Evolutionary conservation across 2,113 vertebrate genomes (phyloP), one percentile per base, ranked within the genome.

Genomic region (Brachionichthys hirsutus): DNA sequence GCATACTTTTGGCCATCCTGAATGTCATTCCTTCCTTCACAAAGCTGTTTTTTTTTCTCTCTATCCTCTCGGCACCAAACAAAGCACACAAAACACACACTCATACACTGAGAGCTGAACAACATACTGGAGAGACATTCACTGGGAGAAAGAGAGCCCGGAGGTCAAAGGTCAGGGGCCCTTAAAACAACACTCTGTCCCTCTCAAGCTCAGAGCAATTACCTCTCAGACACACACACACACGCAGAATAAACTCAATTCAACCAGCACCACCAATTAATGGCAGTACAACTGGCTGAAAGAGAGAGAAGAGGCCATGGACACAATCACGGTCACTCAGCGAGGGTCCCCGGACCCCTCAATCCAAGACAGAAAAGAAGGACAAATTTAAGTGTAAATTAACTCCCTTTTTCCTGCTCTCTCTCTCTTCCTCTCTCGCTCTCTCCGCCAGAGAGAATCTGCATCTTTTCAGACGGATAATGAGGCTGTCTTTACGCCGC

Each of bases 211-310:
- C 36, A 38, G 8, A 38, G 36, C 36, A 38, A 38, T 38, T 38
- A 38, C 36, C 9, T 38, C 36, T 38, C 36, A 38, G 36, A 38
- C 36, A 10, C 12, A 40, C 50, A 46, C 48, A 46, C 19, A 19
- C 48, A 20, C 34, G 57, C 11, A 71, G 72, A 81, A 78, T 54
- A 30, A 62, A 35, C 62, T 68, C 6, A 59, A 83, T 89, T 89
- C 83, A 86, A 85, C 46, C 83, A 75, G 84, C 85, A 81, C 78
- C 80, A 77, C 76, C 82, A 89, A 82, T 85, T 87, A 87, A 89
- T 84, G 68, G 14, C 54, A 73, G 41, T 80, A 62, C 68, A 85
- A 82, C 53, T 43, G 75, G 42, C 75, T 70, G 80, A 84, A 77
- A 68, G 67, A 63, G 71, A 62, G 58, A 44, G 50, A 69, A 53